A percentile compares a stretch with the other conserved stretches of the same genome.
These are phyloP conservation scores for Meda fulgida DNA, from an alignment of 2,797 vertebrate species.

Conservation along the genomic window DNA sequence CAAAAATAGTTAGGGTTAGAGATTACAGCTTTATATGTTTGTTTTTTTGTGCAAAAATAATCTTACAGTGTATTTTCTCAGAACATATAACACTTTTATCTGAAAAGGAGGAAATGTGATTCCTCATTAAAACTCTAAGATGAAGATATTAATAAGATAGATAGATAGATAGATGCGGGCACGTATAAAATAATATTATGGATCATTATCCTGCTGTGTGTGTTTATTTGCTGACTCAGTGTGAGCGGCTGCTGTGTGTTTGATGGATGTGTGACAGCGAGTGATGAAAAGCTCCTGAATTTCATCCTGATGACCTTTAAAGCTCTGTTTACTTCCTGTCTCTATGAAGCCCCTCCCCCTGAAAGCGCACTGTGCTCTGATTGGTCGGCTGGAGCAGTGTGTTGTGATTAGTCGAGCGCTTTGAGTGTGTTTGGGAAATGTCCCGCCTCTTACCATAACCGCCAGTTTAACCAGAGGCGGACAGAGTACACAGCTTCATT, in stretches of 20 bases:
- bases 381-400: background rate
- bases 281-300: background rate
- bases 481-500: too few relatives aligned
- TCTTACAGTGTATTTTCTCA: background rate
- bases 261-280: background rate
- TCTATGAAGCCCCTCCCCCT: background rate
- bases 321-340: background rate
- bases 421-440: background rate
- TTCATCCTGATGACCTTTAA: slow-evolving; percentile 22
- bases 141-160: background rate
- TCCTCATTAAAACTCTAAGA: background rate
- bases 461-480: background rate
- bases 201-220: background rate
- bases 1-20: background rate
- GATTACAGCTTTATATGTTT: too few relatives aligned
- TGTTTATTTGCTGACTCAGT: background rate
- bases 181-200: background rate
- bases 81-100: background rate
- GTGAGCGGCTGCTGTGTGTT: background rate
- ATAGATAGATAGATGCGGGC: too few relatives aligned
- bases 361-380: background rate
- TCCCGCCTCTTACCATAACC: background rate
- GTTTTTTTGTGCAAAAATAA: too few relatives aligned
- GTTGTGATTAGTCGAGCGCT: background rate
- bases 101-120: background rate